These are phyloP conservation scores for Zelostemma sp. DNA, from an alignment of 1,140 invertebrate species.

Conservation along the genomic window DNA sequence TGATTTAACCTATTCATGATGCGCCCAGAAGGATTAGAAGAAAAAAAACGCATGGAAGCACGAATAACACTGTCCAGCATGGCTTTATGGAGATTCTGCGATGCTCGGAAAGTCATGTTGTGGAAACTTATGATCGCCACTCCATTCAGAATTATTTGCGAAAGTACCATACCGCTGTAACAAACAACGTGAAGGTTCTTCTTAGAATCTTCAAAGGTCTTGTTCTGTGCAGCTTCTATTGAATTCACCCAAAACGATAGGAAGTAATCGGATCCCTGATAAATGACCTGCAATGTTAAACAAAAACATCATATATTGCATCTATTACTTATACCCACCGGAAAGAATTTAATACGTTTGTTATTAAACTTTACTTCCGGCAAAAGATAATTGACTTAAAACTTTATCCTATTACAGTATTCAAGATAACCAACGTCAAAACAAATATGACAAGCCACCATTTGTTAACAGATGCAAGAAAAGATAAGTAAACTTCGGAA, in stretches of 20 bases:
- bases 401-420: no score
- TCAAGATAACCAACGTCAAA: constrained; percentile 4
- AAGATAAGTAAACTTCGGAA: constrained; percentile 17
- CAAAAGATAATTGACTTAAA: no score
- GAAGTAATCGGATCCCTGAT: constrained; percentile 76
- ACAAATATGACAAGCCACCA: constrained; percentile 7
- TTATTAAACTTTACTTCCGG: no score
- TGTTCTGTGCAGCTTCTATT: constrained; percentile 11
- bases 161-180: constrained; percentile 72
- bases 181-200: constrained; percentile 55
- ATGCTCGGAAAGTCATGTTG: constrained; percentile 78
- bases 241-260: constrained; percentile 74
- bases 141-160: constrained; percentile 73
- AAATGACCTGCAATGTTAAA: no score
- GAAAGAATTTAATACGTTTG: no score
- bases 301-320: no score
- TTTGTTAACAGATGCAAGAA: constrained; percentile 24
- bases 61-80: constrained; percentile 84
- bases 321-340: no score
- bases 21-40: constrained; percentile 81
- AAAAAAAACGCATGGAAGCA: constrained; percentile 78
- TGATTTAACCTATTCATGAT: constrained; percentile 82
- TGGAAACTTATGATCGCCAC: constrained; percentile 76
- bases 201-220: not conserved
- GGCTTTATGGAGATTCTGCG: no score